Evolutionary conservation across 2,888 invertebrate species (phyloP).

Genomic region (Phengaris alcon): DNA sequence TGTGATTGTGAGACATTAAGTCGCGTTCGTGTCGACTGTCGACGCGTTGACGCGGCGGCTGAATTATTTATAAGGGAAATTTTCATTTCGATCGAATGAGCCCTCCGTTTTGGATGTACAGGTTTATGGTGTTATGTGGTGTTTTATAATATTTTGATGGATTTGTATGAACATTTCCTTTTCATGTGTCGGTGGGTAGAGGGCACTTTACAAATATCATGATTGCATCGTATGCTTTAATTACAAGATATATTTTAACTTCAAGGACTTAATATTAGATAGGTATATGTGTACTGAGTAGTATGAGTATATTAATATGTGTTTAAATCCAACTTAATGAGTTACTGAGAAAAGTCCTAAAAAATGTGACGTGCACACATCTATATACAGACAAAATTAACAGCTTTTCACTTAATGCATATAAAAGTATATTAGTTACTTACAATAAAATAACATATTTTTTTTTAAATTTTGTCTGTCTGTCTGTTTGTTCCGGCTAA

Average conservation of each 20-base stretch:
- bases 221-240: not conserved
- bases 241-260: too few relatives aligned
- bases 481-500: too few relatives aligned
- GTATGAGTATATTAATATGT: too few relatives aligned
- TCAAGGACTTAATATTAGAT: too few relatives aligned
- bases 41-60: slow-evolving; percentile 33
- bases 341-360: not conserved
- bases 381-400: too few relatives aligned
- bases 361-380: too few relatives aligned
- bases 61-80: slow-evolving; percentile 39
- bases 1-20: slow-evolving; percentile 33
- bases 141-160: not conserved
- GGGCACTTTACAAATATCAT: too few relatives aligned
- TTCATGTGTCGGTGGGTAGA: not conserved
- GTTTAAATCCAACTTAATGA: not conserved
- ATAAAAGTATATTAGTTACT: too few relatives aligned
- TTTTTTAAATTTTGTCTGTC: too few relatives aligned
- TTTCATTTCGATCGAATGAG: slow-evolving; percentile 38
- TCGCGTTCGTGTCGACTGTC: slow-evolving; percentile 31
- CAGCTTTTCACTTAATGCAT: too few relatives aligned
- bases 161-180: not conserved
- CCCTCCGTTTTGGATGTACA: slow-evolving; percentile 10
- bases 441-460: too few relatives aligned
- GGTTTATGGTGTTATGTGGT: slow-evolving; percentile 7
- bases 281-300: too few relatives aligned